A percentile compares a stretch with the other conserved stretches of the same genome.
Conservation (phyloP, 2,797 vertebrate species). For the Crossoptilon crossoptilon region DNA sequence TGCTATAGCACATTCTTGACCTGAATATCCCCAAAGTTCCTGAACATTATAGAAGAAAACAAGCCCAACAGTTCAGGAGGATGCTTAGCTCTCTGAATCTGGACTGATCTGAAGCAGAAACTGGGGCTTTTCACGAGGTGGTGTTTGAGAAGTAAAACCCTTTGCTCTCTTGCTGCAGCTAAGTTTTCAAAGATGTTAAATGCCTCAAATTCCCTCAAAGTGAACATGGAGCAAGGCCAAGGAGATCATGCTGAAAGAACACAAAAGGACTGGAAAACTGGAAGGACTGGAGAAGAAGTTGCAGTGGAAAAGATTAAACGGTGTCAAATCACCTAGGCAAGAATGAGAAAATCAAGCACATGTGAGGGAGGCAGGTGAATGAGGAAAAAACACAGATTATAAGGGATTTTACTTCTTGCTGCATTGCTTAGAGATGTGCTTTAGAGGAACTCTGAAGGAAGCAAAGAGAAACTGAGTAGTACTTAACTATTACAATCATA, state of each 20-base stretch:
- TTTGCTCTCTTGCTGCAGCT: neutral
- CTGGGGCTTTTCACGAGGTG: neutral
- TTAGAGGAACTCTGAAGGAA: neutral
- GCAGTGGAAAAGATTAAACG: neutral
- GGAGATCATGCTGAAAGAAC: neutral
- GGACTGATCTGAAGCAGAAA: neutral
- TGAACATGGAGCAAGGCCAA: fast-evolving
- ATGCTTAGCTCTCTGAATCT: neutral
- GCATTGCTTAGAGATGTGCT: neutral
- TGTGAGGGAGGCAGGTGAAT: neutral
- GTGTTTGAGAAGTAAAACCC: neutral
- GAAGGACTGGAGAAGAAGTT: neutral
- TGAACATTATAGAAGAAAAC: neutral
- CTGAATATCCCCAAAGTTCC: neutral
- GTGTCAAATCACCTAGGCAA: fast-evolving
- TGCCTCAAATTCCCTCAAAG: neutral
- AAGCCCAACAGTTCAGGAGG: neutral
- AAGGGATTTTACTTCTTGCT: neutral
- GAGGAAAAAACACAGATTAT: neutral
- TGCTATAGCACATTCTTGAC: neutral
- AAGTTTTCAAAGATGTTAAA: neutral
- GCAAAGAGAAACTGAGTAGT: neutral
- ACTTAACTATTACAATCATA: neutral
- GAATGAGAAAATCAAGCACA: neutral
- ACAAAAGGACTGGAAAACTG: neutral